A percentile compares a stretch with the other conserved stretches of the same genome.
Conservation (phyloP, 2,888 invertebrate genomes). For the Cyclophora punctaria region DNA sequence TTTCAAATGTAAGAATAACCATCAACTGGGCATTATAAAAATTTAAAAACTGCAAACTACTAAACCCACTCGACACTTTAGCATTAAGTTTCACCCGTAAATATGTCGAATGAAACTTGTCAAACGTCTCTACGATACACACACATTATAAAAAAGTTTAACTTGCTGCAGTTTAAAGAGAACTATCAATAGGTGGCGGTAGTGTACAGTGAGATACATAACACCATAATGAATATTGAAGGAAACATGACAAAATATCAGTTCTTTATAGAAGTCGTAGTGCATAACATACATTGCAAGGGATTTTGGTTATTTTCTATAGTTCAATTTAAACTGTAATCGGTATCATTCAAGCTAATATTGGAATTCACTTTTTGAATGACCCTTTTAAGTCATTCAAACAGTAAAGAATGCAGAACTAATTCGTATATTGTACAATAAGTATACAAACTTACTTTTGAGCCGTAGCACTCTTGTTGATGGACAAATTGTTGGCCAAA, state of each 20-base stretch:
- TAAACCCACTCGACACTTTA: constrained; percentile 11
- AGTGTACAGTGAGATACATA: no score
- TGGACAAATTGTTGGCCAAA: constrained; percentile 93
- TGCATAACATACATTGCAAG: no score
- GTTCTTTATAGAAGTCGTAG: no score
- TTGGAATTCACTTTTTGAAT: no score
- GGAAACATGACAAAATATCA: no score
- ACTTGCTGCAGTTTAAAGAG: no score
- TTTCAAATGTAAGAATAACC: background rate
- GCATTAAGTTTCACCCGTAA: constrained; percentile 19
- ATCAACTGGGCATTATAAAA: background rate
- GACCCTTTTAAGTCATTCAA: constrained; percentile 13
- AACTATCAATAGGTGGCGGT: no score
- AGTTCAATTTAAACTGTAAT: no score
- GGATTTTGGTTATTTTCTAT: no score
- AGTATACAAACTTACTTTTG: constrained; percentile 79
- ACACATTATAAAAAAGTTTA: constrained; percentile 7
- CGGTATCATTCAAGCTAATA: no score
- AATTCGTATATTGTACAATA: background rate
- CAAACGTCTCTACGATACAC: constrained; percentile 32
- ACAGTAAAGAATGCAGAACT: constrained; percentile 2
- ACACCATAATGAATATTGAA: no score
- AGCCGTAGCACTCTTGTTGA: constrained; percentile 83
- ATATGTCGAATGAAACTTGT: constrained; percentile 27
- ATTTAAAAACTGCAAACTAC: constrained; percentile 10